phyloP scores from a whole-genome alignment of 2,113 vertebrate species.

The Conger conger region DNA sequence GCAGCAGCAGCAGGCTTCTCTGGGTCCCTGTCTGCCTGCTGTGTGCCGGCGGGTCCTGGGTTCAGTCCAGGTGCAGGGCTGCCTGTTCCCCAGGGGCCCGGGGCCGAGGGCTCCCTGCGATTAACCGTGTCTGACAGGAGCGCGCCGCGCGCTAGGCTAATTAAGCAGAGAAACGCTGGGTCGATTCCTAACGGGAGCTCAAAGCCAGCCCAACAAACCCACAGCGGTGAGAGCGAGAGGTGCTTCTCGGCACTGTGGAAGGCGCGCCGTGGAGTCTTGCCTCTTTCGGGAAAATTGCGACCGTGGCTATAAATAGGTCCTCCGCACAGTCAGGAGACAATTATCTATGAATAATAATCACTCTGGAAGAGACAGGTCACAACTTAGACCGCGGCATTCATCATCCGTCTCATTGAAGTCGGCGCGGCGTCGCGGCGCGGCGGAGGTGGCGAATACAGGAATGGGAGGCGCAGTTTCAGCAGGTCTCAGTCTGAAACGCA shows the following conservation, averaged over 20 bases:
- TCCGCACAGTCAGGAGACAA: neutral
- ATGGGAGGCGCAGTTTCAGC: neutral
- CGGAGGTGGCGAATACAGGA: neutral
- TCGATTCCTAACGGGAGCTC: neutral
- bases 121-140: neutral
- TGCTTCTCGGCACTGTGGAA: neutral
- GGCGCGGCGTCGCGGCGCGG: neutral
- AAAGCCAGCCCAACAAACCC: neutral
- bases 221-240: neutral
- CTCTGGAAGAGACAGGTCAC: neutral
- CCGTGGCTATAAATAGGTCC: conserved; percentile 13
- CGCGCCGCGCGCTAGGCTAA: neutral
- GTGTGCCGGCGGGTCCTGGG: neutral
- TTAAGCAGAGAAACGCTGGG: neutral
- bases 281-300: conserved; percentile 7
- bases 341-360: conserved; percentile 24
- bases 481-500: no score
- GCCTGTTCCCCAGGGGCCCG: neutral
- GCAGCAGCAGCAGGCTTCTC: neutral
- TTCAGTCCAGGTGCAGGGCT: neutral
- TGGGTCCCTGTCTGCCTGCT: neutral
- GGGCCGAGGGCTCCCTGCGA: neutral
- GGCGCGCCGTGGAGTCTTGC: neutral
- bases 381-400: conserved; percentile 4
- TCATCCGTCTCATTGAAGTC: neutral